Evolutionary conservation across 2,113 vertebrate genomes (phyloP).

Genomic region (Ovis aries): DNA sequence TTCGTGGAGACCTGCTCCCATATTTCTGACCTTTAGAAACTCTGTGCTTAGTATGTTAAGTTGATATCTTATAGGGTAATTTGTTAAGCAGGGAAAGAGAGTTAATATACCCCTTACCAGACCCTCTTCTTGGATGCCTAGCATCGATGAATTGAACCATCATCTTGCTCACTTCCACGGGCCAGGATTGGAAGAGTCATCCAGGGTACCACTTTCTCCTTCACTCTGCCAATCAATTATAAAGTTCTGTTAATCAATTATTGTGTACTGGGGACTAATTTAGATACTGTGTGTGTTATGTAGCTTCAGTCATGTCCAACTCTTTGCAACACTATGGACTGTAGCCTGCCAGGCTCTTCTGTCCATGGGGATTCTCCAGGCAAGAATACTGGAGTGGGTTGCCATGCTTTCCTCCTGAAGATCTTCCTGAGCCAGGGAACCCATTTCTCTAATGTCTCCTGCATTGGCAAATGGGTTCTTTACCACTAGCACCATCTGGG

Average conservation of each 20-base stretch:
- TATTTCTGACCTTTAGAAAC: not conserved
- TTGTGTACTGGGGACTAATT: not conserved
- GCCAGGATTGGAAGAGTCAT: not conserved
- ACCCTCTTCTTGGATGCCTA: not conserved
- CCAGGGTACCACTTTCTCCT: not conserved
- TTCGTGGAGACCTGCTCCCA: not conserved
- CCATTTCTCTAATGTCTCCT: not conserved
- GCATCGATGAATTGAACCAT: not conserved
- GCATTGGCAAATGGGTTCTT: not conserved
- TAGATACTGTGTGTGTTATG: not conserved
- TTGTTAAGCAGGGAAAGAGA: not conserved
- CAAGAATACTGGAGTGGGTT: not conserved
- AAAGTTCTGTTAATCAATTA: not conserved
- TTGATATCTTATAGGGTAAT: not conserved
- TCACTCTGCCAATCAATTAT: not conserved
- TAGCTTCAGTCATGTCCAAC: not conserved
- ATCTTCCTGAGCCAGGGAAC: not conserved
- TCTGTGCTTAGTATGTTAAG: not conserved
- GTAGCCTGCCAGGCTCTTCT: not conserved
- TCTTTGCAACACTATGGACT: not conserved
- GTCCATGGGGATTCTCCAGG: not conserved
- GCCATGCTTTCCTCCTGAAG: not conserved
- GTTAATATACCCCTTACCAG: not conserved
- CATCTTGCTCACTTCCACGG: not conserved
- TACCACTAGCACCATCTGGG: not conserved